These are phyloP conservation scores for Agrochola lota DNA, from an alignment of 2,888 invertebrate genomes.

Conservation along the genomic window DNA sequence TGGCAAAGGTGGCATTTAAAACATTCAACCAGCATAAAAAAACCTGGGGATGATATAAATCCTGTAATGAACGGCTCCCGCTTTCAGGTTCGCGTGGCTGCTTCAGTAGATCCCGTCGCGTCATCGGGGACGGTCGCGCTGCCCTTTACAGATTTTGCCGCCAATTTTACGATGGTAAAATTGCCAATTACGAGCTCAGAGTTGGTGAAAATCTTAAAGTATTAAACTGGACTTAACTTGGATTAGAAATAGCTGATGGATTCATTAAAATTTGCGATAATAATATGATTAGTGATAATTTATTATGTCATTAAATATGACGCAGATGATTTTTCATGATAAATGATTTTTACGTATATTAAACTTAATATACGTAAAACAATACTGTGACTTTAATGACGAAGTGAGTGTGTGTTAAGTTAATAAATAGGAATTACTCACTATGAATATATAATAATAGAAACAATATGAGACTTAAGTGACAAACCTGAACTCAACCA, in stretches of 20 bases:
- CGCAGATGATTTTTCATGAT: not conserved
- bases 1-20: constrained; percentile 20
- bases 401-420: not conserved
- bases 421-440: not conserved
- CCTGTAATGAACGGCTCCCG: constrained; percentile 39
- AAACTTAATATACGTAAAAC: constrained; percentile 1
- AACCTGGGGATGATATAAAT: constrained; percentile 53
- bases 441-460: not conserved
- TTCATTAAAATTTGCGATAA: not conserved
- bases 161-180: constrained; percentile 72
- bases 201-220: constrained; percentile 5
- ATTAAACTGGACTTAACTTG: not conserved
- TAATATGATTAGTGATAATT: not conserved
- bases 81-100: constrained; percentile 22
- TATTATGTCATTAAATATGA: not conserved
- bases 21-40: constrained; percentile 37
- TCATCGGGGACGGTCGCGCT: constrained; percentile 65
- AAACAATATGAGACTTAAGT: constrained; percentile 11
- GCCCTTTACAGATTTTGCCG: constrained; percentile 70
- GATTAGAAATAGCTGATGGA: not conserved
- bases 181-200: constrained; percentile 19
- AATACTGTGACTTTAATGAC: not conserved
- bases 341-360: no score
- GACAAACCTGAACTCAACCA: not conserved
- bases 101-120: constrained; percentile 68